Conservation (phyloP, 2,113 vertebrate species). For the Aegithalos caudatus region DNA sequence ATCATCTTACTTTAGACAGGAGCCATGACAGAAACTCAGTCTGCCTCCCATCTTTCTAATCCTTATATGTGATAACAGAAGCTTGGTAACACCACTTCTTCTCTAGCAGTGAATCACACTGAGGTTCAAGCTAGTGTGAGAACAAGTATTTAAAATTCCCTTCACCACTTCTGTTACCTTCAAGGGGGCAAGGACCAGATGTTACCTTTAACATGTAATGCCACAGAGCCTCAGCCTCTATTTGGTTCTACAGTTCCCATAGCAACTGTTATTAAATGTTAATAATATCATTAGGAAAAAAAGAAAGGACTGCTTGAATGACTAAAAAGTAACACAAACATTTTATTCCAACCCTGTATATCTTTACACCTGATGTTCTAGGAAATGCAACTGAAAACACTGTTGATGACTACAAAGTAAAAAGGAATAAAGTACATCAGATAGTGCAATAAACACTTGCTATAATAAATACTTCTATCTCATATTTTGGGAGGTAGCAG, state of each 20-base stretch:
- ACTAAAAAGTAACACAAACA: background rate
- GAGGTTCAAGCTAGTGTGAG: background rate
- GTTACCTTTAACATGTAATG: conserved; percentile 30
- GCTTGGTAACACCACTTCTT: background rate
- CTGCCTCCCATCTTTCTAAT: background rate
- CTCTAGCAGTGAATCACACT: background rate
- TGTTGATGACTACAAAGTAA: background rate
- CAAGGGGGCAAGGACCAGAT: conserved; percentile 38
- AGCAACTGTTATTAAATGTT: conserved; percentile 34
- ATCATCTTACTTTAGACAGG: background rate
- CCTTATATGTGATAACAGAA: background rate
- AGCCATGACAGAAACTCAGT: background rate
- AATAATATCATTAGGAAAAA: conserved; percentile 22
- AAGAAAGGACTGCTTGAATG: background rate
- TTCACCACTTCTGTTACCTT: conserved; percentile 19
- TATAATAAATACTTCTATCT: background rate
- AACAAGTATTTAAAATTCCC: conserved; percentile 38
- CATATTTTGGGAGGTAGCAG: background rate
- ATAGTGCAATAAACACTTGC: background rate
- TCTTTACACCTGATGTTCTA: background rate
- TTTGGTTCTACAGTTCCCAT: conserved; percentile 29
- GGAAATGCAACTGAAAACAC: background rate
- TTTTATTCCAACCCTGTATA: background rate
- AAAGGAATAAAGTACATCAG: background rate
- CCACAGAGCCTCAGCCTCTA: background rate